These are phyloP conservation scores for Psilopsiagon aymara DNA, from an alignment of 2,113 vertebrate genomes.

Conservation along the genomic window DNA sequence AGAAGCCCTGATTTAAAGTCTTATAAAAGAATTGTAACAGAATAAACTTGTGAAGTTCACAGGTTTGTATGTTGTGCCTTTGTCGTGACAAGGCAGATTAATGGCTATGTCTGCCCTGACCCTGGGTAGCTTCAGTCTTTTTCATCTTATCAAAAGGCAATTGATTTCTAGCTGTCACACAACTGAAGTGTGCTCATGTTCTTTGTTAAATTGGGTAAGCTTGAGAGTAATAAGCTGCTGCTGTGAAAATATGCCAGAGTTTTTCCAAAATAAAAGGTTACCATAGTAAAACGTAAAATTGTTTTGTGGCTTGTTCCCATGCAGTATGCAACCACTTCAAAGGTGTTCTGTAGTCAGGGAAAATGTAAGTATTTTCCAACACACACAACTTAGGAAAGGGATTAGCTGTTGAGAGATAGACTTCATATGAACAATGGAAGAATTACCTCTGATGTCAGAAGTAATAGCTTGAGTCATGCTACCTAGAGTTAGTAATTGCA, in stretches of 20 bases:
- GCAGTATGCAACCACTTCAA: neutral
- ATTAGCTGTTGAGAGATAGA: constrained; percentile 13
- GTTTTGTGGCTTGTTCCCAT: neutral
- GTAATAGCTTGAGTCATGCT: neutral
- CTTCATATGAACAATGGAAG: constrained; percentile 21
- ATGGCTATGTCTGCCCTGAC: neutral
- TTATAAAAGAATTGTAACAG: neutral
- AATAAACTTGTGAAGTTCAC: neutral
- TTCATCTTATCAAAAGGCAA: neutral
- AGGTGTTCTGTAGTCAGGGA: constrained; percentile 12
- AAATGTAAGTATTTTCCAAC: constrained; percentile 2
- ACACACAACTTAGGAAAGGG: neutral
- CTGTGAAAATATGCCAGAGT: neutral
- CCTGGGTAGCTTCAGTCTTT: neutral
- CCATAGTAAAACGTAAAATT: constrained; percentile 4
- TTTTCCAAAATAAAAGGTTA: constrained; percentile 51
- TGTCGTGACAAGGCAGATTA: neutral
- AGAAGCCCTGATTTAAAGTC: neutral
- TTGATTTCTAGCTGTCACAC: constrained; percentile 14
- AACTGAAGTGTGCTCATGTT: neutral
- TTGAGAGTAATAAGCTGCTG: neutral
- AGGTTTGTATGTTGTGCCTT: neutral
- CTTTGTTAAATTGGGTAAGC: neutral
- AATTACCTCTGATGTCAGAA: constrained; percentile 34
- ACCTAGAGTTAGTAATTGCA: neutral